phyloP scores from a whole-genome alignment of 92 coral and sea anemone genomes.

The Nematostella vectensis region DNA sequence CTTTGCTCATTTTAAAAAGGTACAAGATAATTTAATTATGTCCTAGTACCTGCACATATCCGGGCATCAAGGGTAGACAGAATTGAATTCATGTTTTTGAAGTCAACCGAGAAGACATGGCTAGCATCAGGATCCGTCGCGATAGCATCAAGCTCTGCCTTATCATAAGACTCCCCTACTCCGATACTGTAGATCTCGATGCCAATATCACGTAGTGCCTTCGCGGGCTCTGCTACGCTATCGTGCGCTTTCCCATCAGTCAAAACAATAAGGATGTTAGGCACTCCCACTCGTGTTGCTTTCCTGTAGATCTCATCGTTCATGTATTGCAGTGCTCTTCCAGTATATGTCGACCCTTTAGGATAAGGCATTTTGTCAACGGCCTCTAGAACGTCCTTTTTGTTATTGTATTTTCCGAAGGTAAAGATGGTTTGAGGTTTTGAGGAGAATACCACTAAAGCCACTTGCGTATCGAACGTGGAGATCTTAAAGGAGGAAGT shows the following conservation, averaged over 20 bases:
- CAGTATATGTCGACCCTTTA: slow-evolving; percentile 28
- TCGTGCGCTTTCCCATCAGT: slow-evolving; percentile 44
- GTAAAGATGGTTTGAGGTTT: slow-evolving; percentile 27
- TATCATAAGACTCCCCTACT: slow-evolving; percentile 29
- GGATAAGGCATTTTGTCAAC: slow-evolving; percentile 36
- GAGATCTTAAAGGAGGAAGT: slow-evolving; percentile 35
- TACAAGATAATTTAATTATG: too few relatives aligned
- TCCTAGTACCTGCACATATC: slow-evolving; percentile 3
- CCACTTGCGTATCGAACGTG: slow-evolving; percentile 32
- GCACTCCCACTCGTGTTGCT: slow-evolving; percentile 30
- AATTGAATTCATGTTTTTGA: slow-evolving; percentile 10
- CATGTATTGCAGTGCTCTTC: slow-evolving; percentile 24
- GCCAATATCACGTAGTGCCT: slow-evolving; percentile 53
- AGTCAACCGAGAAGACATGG: slow-evolving; percentile 58
- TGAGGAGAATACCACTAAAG: slow-evolving; percentile 28
- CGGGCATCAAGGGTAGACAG: not conserved
- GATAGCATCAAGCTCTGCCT: slow-evolving; percentile 28
- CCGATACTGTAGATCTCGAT: slow-evolving; percentile 47
- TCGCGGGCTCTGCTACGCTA: slow-evolving; percentile 29
- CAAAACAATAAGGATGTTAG: slow-evolving; percentile 32
- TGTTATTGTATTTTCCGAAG: slow-evolving; percentile 25
- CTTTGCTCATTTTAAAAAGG: too few relatives aligned
- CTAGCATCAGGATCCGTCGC: slow-evolving; percentile 59
- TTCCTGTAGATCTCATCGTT: slow-evolving; percentile 17
- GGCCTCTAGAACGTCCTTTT: slow-evolving; percentile 12